A percentile compares a stretch with the other conserved stretches of the same genome.
These are phyloP conservation scores for Pycnonotus jocosus DNA, from an alignment of 2,113 vertebrate genomes.

Conservation along the genomic window DNA sequence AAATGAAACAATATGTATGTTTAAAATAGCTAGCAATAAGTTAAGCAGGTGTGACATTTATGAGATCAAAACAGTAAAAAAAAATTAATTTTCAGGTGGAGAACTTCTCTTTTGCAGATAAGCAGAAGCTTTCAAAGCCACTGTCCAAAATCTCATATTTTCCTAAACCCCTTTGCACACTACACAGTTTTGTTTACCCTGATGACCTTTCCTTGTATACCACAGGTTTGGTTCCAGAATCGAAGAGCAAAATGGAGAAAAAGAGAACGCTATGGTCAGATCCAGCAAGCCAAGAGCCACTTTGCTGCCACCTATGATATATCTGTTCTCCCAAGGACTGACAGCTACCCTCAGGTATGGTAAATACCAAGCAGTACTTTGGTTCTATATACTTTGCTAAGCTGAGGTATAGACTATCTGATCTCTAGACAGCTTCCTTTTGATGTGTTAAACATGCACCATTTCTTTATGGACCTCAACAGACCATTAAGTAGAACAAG, in stretches of 20 bases:
- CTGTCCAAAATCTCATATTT: neutral
- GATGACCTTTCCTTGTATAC: neutral
- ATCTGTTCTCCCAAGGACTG: conserved; percentile 90
- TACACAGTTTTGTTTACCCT: neutral
- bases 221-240: conserved; percentile 98
- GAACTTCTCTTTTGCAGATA: neutral
- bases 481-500: neutral
- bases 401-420: neutral
- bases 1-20: neutral
- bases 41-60: neutral
- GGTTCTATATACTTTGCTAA: neutral
- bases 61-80: neutral
- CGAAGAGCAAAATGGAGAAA: conserved; percentile 98
- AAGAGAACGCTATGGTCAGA: conserved; percentile 94
- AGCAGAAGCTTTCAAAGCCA: neutral
- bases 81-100: neutral
- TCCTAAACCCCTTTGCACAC: neutral
- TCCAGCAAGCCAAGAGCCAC: conserved; percentile 95
- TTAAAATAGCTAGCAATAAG: neutral
- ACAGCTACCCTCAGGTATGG: conserved; percentile 91
- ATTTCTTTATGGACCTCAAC: neutral
- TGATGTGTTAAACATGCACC: neutral
- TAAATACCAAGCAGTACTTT: neutral
- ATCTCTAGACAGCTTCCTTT: neutral
- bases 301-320: conserved; percentile 94